Evolutionary conservation across 2,888 invertebrate genomes (phyloP).

Genomic region (Aricia artaxerxes): DNA sequence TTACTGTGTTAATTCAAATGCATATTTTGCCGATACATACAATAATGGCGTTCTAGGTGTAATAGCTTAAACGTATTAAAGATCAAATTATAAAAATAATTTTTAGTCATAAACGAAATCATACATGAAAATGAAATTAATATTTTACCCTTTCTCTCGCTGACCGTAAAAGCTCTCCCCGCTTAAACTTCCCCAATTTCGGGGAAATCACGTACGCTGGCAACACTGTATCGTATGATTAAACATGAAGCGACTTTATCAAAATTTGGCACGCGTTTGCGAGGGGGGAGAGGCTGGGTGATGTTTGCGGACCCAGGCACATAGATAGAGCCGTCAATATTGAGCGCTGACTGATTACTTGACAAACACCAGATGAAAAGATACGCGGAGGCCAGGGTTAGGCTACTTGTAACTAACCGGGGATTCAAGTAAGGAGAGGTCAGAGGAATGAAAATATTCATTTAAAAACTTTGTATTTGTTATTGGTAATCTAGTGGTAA

Average conservation of each 20-base stretch:
- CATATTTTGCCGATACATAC: too few relatives aligned
- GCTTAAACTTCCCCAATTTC: neutral
- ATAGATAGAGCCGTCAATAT: conserved; percentile 75
- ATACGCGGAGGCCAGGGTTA: conserved; percentile 2
- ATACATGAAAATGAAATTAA: neutral
- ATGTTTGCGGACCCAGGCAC: conserved; percentile 70
- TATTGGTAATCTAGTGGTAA: too few relatives aligned
- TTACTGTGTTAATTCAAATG: too few relatives aligned
- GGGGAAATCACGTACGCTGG: neutral
- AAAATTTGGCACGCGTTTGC: conserved; percentile 78
- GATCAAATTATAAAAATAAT: neutral
- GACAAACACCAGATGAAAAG: conserved; percentile 53
- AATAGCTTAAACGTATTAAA: neutral
- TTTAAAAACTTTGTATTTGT: too few relatives aligned
- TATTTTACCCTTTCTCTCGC: neutral
- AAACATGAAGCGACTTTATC: conserved; percentile 77
- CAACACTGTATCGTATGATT: conserved; percentile 61
- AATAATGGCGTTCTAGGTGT: too few relatives aligned
- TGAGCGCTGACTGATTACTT: conserved; percentile 68
- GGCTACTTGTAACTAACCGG: neutral
- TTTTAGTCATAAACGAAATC: neutral
- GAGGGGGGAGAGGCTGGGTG: conserved; percentile 54
- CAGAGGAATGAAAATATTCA: too few relatives aligned
- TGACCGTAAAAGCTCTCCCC: neutral
- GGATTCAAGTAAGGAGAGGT: too few relatives aligned